Conservation (phyloP, 2,113 vertebrate genomes). For the Phoxinus phoxinus region DNA sequence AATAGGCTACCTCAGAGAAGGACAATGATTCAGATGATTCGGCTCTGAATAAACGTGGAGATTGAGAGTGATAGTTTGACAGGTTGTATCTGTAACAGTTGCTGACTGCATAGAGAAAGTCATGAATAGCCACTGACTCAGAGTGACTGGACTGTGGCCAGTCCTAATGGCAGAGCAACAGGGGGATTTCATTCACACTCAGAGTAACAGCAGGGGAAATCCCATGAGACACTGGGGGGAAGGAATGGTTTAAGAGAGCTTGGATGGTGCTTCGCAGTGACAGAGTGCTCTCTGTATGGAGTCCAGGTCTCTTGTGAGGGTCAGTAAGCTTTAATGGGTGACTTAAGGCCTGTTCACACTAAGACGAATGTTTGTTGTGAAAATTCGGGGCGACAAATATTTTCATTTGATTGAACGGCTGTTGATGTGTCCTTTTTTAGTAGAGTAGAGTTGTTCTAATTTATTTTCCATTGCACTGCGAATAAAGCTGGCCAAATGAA, state of each 20-base stretch:
- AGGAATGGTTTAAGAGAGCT: slow-evolving; percentile 69
- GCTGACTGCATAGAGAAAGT: slow-evolving; percentile 18
- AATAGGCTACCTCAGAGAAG: not conserved
- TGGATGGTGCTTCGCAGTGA: slow-evolving; percentile 70
- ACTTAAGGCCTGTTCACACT: not conserved
- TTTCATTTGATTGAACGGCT: not conserved
- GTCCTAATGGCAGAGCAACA: slow-evolving; percentile 68
- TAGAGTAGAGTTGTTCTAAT: not conserved
- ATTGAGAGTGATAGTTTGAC: not conserved
- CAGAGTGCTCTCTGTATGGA: not conserved
- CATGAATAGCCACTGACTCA: slow-evolving; percentile 57
- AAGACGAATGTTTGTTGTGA: not conserved
- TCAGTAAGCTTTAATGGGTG: slow-evolving; percentile 37
- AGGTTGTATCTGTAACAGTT: not conserved
- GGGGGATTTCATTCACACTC: slow-evolving; percentile 67
- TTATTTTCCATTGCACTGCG: not conserved
- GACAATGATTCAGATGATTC: not conserved
- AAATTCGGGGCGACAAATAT: not conserved
- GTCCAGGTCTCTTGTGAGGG: slow-evolving; percentile 24
- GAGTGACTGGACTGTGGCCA: slow-evolving; percentile 62
- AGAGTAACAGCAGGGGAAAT: slow-evolving; percentile 69
- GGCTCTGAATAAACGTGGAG: not conserved
- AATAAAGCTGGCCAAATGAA: not conserved
- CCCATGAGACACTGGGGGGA: slow-evolving; percentile 63
- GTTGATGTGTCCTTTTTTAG: not conserved